Evolutionary conservation across 1,140 invertebrate genomes (phyloP).

Genomic region (Aphaenogaster floridana): DNA sequence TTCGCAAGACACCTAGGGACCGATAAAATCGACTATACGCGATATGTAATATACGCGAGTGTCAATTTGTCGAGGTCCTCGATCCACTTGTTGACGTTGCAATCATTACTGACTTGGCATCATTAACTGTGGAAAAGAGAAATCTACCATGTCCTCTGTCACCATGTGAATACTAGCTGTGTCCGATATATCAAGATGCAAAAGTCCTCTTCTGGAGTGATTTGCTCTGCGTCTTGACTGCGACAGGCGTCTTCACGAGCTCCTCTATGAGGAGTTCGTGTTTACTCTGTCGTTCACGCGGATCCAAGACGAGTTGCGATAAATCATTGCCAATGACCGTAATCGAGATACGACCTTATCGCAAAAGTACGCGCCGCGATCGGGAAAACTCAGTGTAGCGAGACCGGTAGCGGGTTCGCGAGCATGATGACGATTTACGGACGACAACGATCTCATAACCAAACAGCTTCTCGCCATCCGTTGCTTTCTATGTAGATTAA

Average conservation of each 20-base stretch:
- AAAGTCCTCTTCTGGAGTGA: background rate
- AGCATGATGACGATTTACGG: slow-evolving; percentile 71
- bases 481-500: slow-evolving; percentile 7
- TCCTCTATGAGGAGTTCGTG: background rate
- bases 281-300: slow-evolving; percentile 28
- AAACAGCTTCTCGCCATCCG: slow-evolving; percentile 44
- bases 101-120: background rate
- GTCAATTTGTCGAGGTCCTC: slow-evolving; percentile 4
- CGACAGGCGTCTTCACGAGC: background rate
- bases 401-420: slow-evolving; percentile 59
- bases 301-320: slow-evolving; percentile 43
- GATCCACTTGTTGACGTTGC: background rate
- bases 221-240: background rate
- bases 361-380: slow-evolving; percentile 35
- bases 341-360: slow-evolving; percentile 60
- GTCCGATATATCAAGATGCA: background rate
- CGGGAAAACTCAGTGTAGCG: slow-evolving; percentile 63
- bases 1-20: background rate
- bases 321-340: slow-evolving; percentile 62
- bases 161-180: background rate
- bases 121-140: background rate
- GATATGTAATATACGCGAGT: background rate
- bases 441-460: slow-evolving; percentile 68
- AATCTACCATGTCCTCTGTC: background rate
- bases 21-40: background rate